Evolutionary conservation across 2,113 vertebrate species (phyloP).

Genomic region (Cochlearius cochlearius): DNA sequence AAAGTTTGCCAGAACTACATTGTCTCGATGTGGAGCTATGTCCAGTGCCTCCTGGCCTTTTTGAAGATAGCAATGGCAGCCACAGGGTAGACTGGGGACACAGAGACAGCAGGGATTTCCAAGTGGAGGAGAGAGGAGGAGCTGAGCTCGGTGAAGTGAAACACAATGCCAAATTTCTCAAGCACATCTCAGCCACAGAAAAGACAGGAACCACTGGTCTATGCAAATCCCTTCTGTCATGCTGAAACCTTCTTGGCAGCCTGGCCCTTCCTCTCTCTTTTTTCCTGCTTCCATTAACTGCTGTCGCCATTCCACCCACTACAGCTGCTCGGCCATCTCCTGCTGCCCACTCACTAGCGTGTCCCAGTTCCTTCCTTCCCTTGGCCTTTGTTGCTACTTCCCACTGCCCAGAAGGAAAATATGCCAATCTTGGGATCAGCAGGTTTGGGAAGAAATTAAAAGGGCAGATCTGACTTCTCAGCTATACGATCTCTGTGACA

Average conservation of each 20-base stretch:
- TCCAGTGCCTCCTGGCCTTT: background rate
- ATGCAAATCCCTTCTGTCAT: constrained; percentile 26
- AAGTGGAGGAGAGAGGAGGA: background rate
- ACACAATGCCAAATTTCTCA: background rate
- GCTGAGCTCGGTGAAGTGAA: background rate
- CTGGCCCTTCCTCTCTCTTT: background rate
- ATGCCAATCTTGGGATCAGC: background rate
- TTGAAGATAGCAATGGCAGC: background rate
- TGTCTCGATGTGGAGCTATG: accelerated
- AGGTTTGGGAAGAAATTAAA: background rate
- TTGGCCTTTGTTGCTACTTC: background rate
- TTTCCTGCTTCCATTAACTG: background rate
- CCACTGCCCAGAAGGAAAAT: background rate
- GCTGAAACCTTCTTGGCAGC: constrained; percentile 4
- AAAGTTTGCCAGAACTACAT: background rate
- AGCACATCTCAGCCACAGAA: background rate
- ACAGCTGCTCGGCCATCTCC: background rate
- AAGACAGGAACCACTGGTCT: constrained; percentile 13
- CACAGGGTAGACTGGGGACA: background rate
- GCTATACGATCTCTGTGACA: background rate
- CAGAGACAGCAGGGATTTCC: background rate
- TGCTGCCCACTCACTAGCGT: background rate
- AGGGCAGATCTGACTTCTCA: background rate
- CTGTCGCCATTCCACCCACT: background rate
- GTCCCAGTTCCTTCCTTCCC: background rate